Conservation (phyloP, 53 echinoderm and acorn worm species). For the Glandiceps talaboti region DNA sequence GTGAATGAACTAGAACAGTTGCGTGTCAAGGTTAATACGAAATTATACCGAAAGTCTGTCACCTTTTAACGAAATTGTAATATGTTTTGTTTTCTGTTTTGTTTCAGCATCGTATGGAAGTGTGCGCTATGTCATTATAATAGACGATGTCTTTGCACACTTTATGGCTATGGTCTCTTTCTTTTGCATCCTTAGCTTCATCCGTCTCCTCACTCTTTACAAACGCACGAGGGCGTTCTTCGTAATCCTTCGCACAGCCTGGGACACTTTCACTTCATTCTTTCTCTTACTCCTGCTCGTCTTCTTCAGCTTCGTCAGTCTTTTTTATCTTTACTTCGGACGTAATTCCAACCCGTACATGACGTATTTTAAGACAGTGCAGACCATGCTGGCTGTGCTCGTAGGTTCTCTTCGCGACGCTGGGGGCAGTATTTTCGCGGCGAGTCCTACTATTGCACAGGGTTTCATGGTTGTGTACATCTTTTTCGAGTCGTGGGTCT, state of each 20-base stretch:
- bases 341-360: slow-evolving; percentile 13
- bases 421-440: neutral
- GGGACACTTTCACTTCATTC: slow-evolving; percentile 41
- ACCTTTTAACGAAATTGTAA: too few species aligned
- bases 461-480: neutral
- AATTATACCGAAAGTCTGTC: too few species aligned
- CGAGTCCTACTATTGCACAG: neutral
- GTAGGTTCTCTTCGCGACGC: neutral
- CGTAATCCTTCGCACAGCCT: slow-evolving; percentile 28
- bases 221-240: slow-evolving; percentile 44
- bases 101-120: slow-evolving; percentile 38
- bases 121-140: slow-evolving; percentile 54
- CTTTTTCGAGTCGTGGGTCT: neutral
- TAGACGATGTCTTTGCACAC: slow-evolving; percentile 60
- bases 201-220: slow-evolving; percentile 51
- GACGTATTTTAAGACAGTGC: neutral
- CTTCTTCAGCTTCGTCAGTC: slow-evolving; percentile 40
- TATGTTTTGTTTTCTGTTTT: too few species aligned
- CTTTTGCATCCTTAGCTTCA: slow-evolving; percentile 47
- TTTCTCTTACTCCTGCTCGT: slow-evolving; percentile 37
- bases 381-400: neutral
- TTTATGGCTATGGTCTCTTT: slow-evolving; percentile 35
- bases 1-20: too few species aligned
- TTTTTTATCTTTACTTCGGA: slow-evolving; percentile 44
- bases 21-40: too few species aligned